A percentile compares a stretch with the other conserved stretches of the same genome.
Conservation (phyloP, 2,113 vertebrate species). For the Serinus canaria region DNA sequence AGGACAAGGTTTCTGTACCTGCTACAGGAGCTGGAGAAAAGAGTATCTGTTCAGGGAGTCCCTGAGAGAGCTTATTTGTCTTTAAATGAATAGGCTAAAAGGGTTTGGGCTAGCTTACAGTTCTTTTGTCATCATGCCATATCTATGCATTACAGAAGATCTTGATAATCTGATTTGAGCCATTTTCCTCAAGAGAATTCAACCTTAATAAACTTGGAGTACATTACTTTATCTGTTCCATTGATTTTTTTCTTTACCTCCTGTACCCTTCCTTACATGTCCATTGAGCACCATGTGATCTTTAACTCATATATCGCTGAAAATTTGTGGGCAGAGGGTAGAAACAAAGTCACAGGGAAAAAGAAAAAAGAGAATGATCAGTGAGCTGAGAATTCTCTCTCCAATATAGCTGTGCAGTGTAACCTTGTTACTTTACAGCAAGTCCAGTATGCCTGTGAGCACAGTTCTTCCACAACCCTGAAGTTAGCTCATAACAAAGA, state of each 20-base stretch:
- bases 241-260: not conserved
- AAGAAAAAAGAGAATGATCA: not conserved
- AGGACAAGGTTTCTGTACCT: not conserved
- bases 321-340: not conserved
- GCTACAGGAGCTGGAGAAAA: not conserved
- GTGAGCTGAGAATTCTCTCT: not conserved
- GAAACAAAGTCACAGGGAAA: not conserved
- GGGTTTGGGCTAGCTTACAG: not conserved
- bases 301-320: not conserved
- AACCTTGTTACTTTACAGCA: not conserved
- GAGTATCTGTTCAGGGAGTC: not conserved
- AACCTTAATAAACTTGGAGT: not conserved
- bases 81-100: not conserved
- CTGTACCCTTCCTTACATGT: not conserved
- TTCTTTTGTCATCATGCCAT: not conserved
- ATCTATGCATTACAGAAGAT: not conserved
- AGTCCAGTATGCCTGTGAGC: not conserved
- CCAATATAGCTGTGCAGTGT: not conserved
- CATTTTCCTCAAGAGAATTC: not conserved
- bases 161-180: not conserved
- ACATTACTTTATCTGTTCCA: not conserved
- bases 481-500: not conserved
- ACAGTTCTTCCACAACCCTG: not conserved
- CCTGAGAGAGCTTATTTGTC: not conserved
- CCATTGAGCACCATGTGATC: not conserved